Evolutionary conservation across 1,140 invertebrate genomes (phyloP).

Genomic region (Zaprionus inermis): DNA sequence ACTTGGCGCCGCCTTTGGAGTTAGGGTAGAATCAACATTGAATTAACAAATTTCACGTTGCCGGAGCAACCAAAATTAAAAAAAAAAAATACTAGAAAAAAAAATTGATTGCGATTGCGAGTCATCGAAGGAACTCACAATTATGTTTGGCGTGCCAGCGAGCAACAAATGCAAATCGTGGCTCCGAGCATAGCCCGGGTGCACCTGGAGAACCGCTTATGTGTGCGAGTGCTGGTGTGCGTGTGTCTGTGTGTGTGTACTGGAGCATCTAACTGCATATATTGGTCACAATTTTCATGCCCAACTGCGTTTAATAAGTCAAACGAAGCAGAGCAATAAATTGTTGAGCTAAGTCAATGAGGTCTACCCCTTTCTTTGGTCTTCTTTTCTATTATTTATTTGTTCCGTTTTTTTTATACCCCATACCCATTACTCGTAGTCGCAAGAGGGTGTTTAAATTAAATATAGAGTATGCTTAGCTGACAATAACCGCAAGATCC

Average conservation of each 20-base stretch:
- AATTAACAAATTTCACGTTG: constrained; percentile 84
- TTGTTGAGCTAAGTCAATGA: constrained; percentile 50
- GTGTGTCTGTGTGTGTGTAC: constrained; percentile 18
- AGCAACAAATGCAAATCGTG: constrained; percentile 79
- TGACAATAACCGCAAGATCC: too few relatives aligned
- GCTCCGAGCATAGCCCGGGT: constrained; percentile 39
- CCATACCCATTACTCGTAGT: not conserved
- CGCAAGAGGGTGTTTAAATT: not conserved
- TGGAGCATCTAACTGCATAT: constrained; percentile 40
- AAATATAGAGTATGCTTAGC: too few relatives aligned
- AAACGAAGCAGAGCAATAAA: constrained; percentile 59
- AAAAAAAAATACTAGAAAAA: constrained; percentile 1
- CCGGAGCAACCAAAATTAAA: constrained; percentile 57
- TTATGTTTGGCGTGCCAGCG: constrained; percentile 73
- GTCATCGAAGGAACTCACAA: constrained; percentile 61
- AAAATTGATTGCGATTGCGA: constrained; percentile 71
- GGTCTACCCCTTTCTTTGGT: constrained; percentile 61
- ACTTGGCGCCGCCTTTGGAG: constrained; percentile 42
- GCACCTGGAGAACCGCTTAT: constrained; percentile 3
- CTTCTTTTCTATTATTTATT: constrained; percentile 18
- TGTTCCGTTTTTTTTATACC: constrained; percentile 34
- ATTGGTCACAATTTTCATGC: constrained; percentile 64
- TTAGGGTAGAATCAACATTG: constrained; percentile 76
- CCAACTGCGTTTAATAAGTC: constrained; percentile 74
- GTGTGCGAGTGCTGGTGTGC: constrained; percentile 14